phyloP scores from a whole-genome alignment of 2,888 invertebrate genomes.

The Pollenia amentaria region DNA sequence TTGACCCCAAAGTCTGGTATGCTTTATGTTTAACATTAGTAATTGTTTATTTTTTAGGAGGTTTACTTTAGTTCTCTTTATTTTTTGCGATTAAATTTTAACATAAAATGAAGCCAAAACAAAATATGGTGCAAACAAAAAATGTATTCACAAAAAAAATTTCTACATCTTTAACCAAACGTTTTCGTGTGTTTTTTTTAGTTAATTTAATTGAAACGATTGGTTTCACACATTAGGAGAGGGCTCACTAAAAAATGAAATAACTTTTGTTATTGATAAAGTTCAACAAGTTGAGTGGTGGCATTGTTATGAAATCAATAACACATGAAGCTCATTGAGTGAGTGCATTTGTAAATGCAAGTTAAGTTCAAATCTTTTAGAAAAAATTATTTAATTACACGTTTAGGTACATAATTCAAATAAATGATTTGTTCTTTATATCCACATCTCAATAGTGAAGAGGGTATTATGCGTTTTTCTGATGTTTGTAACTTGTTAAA shows the following conservation, averaged over 20 bases:
- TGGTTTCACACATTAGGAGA: not conserved
- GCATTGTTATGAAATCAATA: constrained; percentile 31
- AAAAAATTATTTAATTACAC: too few relatives aligned
- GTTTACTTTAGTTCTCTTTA: constrained; percentile 19
- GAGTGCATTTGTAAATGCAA: not conserved
- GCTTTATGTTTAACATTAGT: constrained; percentile 28
- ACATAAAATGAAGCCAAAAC: constrained; percentile 11
- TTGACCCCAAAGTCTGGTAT: constrained; percentile 59
- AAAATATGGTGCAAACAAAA: not conserved
- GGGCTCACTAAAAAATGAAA: constrained; percentile 11
- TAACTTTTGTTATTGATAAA: constrained; percentile 48
- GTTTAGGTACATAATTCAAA: too few relatives aligned
- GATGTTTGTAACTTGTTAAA: too few relatives aligned
- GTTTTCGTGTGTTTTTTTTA: not conserved
- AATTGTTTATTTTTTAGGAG: constrained; percentile 35
- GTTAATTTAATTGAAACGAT: constrained; percentile 7
- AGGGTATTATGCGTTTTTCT: too few relatives aligned
- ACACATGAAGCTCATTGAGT: not conserved
- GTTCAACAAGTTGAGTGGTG: constrained; percentile 33
- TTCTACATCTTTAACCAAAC: not conserved
- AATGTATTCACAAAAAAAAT: not conserved
- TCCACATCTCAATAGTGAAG: too few relatives aligned
- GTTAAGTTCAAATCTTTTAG: not conserved
- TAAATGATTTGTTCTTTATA: too few relatives aligned
- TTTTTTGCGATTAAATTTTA: not conserved